A percentile compares a stretch with the other conserved stretches of the same genome.
Conservation (phyloP, 2,888 invertebrate species). For the Noctua comes region DNA sequence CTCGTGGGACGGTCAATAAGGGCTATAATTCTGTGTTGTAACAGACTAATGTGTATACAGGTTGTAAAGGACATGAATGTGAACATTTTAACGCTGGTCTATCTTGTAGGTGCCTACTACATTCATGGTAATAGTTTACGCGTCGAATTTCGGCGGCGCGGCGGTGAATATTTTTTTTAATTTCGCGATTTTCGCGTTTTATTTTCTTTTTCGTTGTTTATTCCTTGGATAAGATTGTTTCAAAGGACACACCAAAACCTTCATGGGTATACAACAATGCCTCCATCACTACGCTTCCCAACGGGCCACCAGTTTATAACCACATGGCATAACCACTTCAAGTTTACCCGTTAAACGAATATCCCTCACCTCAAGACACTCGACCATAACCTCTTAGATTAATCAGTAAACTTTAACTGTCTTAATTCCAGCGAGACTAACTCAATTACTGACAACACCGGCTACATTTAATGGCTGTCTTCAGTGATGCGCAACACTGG, state of each 20-base stretch:
- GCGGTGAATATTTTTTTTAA: too few species aligned
- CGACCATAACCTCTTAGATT: slow-evolving; percentile 45
- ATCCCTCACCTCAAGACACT: slow-evolving; percentile 14
- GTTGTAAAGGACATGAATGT: neutral
- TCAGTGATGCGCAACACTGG: slow-evolving; percentile 40
- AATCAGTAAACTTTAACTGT: slow-evolving; percentile 59
- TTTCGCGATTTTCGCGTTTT: too few species aligned
- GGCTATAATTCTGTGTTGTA: neutral
- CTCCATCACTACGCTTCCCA: neutral
- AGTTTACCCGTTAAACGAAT: slow-evolving; percentile 18
- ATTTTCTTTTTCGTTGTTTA: too few species aligned
- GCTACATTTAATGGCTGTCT: slow-evolving; percentile 40
- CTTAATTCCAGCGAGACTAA: slow-evolving; percentile 50
- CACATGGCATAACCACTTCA: neutral
- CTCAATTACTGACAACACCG: slow-evolving; percentile 54
- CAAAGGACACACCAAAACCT: neutral
- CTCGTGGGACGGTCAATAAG: neutral
- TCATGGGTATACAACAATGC: neutral
- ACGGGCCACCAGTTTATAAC: neutral
- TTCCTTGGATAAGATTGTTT: neutral
- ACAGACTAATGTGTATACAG: neutral
- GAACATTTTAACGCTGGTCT: neutral
- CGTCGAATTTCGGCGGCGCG: too few species aligned
- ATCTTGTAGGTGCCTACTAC: too few species aligned
- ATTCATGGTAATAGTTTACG: too few species aligned